Percentiles rank a stretch among this genome's conserved stretches.
Conservation (phyloP, 2,888 invertebrate species). For the Dioctria rufipes region DNA sequence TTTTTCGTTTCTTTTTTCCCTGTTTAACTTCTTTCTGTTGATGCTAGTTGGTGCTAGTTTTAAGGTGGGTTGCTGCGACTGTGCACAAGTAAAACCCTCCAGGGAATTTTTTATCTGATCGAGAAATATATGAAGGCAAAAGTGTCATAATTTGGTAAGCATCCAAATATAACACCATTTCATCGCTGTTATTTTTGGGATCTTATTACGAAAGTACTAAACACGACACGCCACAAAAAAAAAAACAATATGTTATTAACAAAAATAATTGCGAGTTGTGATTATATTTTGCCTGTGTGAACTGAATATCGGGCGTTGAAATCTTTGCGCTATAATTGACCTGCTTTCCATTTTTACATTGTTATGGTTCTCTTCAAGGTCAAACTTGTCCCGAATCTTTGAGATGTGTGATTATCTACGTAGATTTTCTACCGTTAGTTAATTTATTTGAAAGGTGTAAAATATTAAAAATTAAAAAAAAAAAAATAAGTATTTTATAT, state of each 20-base stretch:
- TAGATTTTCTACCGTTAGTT: too few relatives aligned
- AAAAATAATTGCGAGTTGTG: conserved; percentile 32
- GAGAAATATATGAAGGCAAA: conserved; percentile 30
- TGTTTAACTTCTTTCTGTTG: neutral
- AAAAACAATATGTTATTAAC: conserved; percentile 32
- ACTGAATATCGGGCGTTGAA: neutral
- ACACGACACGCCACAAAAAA: conserved; percentile 25
- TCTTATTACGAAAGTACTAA: conserved; percentile 13
- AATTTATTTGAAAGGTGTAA: too few relatives aligned
- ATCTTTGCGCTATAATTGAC: conserved; percentile 35
- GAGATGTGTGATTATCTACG: too few relatives aligned
- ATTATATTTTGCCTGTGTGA: conserved; percentile 1
- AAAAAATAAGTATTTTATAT: too few relatives aligned
- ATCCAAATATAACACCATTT: conserved; percentile 34
- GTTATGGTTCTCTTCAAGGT: neutral
- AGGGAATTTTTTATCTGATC: conserved; percentile 9
- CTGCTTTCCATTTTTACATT: conserved; percentile 15
- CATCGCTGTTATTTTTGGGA: conserved; percentile 1
- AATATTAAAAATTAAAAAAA: too few relatives aligned
- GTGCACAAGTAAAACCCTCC: conserved; percentile 9
- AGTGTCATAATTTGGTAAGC: conserved; percentile 39
- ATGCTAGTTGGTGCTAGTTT: conserved; percentile 12
- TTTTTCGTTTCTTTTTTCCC: neutral
- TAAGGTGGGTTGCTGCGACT: conserved; percentile 4
- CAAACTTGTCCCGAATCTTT: neutral